Base-by-base conservation (phyloP, 2,113 vertebrate genomes). In the Vicugna pacos region DNA sequence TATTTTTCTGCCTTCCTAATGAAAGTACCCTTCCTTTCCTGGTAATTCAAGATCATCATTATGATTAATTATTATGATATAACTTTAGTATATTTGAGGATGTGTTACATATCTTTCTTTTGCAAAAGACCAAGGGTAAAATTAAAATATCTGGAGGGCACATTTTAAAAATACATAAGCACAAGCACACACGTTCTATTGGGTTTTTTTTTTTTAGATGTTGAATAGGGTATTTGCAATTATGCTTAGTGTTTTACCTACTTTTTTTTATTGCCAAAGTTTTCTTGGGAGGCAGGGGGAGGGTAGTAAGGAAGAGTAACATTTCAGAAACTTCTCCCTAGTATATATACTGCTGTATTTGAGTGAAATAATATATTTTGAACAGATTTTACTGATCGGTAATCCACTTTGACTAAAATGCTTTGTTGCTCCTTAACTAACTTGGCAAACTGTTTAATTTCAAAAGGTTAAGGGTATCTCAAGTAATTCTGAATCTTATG, bases 361-460 rank as follows among this genome's bases (percentile, higher is more conserved):
- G 30, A 80, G 48, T 96, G 6, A 64, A 56, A 58, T 93, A 60
- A 48, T 83, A 6, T 35, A 26, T 87, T 86, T 65, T 42, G 6
- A 48, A 48, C 69, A 80, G 0, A 91, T 75, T 38, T 38, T 87
- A 5, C 82, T 92, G 35, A 32, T 87, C 6, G 26, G 2, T 64
- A 64, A 67, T 70, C 77, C 0, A 75, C 28, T 56, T 32, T 87
- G 64, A 89, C 72, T 80, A 28, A 96, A 86, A 54, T 83, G 52
- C 52, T 75, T 91, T 77, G 14, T 64, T 79, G 30, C 75, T 17
- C 65, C 76, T 85, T 94, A 38, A 89, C 19, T 69, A 50, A 42
- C 22, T 70, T 82, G 26, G 70, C n/a, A 96, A 88, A 77, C 58
- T 85, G 30, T 35, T 83, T 70, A 70, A 86, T 95, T 95, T 84